These are phyloP conservation scores for Malacoctenus gilli DNA, from an alignment of 2,797 vertebrate species.

Conservation along the genomic window DNA sequence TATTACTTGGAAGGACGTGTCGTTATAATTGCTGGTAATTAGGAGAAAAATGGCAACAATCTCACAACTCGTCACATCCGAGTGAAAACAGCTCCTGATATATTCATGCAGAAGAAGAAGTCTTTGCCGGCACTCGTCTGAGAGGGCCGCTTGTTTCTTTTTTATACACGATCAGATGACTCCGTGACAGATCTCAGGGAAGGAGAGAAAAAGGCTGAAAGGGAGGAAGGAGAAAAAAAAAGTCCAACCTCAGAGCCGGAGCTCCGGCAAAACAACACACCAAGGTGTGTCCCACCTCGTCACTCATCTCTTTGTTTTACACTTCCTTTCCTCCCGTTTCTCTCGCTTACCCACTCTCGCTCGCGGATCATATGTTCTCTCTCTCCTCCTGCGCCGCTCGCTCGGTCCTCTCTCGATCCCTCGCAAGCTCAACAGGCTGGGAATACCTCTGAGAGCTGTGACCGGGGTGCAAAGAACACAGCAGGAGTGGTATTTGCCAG, in stretches of 20 bases:
- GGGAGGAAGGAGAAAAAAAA: constrained; percentile 7
- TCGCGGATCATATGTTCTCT: constrained; percentile 56
- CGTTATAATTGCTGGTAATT: neutral
- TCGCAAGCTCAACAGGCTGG: constrained; percentile 74
- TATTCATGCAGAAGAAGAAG: constrained; percentile 28
- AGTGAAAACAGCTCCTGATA: constrained; percentile 10
- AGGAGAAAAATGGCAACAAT: neutral
- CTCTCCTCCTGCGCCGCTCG: constrained; percentile 35
- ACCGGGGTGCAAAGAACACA: constrained; percentile 77
- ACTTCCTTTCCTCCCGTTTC: constrained; percentile 27
- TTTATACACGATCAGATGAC: constrained; percentile 54
- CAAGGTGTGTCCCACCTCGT: constrained; percentile 61
- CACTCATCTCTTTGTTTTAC: constrained; percentile 60
- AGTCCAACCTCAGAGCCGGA: constrained; percentile 43
- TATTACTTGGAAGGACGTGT: neutral
- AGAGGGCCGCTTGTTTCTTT: constrained; percentile 51
- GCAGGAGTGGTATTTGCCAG: constrained; percentile 68
- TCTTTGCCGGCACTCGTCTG: constrained; percentile 34
- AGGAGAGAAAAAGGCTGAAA: constrained; percentile 43
- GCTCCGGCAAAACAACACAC: constrained; percentile 44
- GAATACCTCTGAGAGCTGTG: constrained; percentile 75
- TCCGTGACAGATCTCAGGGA: constrained; percentile 65
- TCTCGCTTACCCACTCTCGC: constrained; percentile 23
- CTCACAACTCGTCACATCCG: neutral
- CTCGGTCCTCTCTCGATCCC: constrained; percentile 48